phyloP scores from a whole-genome alignment of 2,888 invertebrate genomes.

The Sphecodes monilicornis region DNA sequence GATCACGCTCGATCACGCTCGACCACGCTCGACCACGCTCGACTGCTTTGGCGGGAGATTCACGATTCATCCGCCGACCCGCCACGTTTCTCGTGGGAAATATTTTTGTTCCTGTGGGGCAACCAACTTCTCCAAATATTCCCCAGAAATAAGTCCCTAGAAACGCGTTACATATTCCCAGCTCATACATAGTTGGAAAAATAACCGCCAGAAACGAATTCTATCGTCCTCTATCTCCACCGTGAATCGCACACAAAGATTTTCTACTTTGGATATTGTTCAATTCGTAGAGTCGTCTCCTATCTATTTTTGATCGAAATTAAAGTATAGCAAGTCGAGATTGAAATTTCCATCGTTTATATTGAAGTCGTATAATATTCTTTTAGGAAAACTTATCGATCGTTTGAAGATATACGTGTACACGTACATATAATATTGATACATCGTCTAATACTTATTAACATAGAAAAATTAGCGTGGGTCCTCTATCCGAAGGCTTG shows the following conservation, averaged over 20 bases:
- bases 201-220: not conserved
- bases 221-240: too few species aligned
- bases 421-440: conserved; percentile 42
- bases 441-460: conserved; percentile 64
- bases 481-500: conserved; percentile 53
- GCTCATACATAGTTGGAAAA: too few species aligned
- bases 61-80: too few species aligned
- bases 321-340: conserved; percentile 24
- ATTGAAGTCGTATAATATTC: conserved; percentile 29
- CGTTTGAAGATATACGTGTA: conserved; percentile 40
- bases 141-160: not conserved
- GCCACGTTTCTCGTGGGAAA: not conserved
- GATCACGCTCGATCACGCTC: too few species aligned
- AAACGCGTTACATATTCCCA: not conserved
- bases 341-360: conserved; percentile 17
- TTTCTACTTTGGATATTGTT: conserved; percentile 5
- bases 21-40: too few species aligned
- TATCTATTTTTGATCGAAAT: conserved; percentile 22
- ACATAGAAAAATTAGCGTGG: conserved; percentile 61
- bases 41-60: not conserved
- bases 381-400: conserved; percentile 22
- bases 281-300: not conserved
- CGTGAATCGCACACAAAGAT: conserved; percentile 11
- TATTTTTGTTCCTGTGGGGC: not conserved
- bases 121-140: not conserved